Evolutionary conservation across 2,797 vertebrate species (phyloP).

Genomic region (Enteromius viviparus): DNA sequence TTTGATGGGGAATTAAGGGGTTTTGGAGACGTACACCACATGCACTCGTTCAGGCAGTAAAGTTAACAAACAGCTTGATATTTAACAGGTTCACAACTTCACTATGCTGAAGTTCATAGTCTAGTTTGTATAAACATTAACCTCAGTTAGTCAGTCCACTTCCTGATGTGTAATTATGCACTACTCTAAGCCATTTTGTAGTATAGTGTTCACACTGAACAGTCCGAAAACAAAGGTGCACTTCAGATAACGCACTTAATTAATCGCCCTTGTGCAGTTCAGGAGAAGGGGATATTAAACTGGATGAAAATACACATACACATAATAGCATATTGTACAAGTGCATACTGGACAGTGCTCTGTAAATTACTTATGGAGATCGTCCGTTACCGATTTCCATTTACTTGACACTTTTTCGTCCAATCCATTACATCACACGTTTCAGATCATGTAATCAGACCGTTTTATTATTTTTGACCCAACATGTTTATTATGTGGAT

Average conservation of each 20-base stretch:
- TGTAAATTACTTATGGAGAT: background rate
- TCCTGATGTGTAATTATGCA: background rate
- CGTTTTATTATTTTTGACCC: background rate
- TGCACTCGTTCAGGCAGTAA: background rate
- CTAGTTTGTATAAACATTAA: slow-evolving; percentile 9
- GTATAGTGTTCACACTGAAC: background rate
- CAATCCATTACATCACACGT: background rate
- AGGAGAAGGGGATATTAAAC: background rate
- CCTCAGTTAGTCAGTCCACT: background rate
- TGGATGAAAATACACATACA: background rate
- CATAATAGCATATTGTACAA: background rate
- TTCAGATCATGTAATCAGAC: background rate
- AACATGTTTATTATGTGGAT: background rate
- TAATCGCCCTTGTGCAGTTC: background rate
- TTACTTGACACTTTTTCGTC: background rate
- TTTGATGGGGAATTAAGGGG: background rate
- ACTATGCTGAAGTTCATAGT: slow-evolving; percentile 28
- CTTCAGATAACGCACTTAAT: background rate
- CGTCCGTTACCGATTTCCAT: background rate
- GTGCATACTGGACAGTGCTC: background rate
- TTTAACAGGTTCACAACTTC: background rate
- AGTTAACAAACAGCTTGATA: background rate
- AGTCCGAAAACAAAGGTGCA: background rate
- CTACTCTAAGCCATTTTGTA: background rate
- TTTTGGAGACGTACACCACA: background rate